Evolutionary conservation across 2,888 invertebrate genomes (phyloP).

Genomic region (Dione juno): DNA sequence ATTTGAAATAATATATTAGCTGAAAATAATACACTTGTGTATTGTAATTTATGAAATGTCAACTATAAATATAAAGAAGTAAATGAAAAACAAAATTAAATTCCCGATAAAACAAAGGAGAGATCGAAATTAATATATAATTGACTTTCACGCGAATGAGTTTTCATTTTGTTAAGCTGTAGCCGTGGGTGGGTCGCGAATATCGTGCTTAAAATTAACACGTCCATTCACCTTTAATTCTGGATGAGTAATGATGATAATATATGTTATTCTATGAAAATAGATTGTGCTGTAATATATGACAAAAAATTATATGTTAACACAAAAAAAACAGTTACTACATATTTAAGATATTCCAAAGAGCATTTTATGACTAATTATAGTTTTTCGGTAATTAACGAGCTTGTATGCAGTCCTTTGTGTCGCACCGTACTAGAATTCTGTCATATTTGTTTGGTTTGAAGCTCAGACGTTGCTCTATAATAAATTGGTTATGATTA

Average conservation of each 20-base stretch:
- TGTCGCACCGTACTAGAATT: background rate
- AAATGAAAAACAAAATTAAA: slow-evolving; percentile 4
- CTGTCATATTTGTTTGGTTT: background rate
- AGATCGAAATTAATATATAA: slow-evolving; percentile 44
- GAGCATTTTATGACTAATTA: slow-evolving; percentile 10
- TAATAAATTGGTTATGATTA: slow-evolving; percentile 1
- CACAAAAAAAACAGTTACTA: too few species aligned
- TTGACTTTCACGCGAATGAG: slow-evolving; percentile 42
- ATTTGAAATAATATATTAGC: background rate
- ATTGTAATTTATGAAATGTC: background rate
- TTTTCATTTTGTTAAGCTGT: slow-evolving; percentile 42
- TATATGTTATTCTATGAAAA: too few species aligned
- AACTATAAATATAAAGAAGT: background rate
- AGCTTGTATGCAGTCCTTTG: slow-evolving; percentile 14
- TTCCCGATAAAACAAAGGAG: slow-evolving; percentile 35
- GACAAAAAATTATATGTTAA: background rate
- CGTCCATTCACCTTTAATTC: slow-evolving; percentile 12
- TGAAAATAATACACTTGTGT: background rate
- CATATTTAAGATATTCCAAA: background rate
- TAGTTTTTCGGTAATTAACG: slow-evolving; percentile 20
- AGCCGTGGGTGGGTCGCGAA: slow-evolving; percentile 18
- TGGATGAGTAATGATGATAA: slow-evolving; percentile 24
- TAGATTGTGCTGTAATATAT: background rate
- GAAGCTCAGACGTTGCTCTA: background rate
- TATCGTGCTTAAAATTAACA: slow-evolving; percentile 28